Percentiles rank a stretch among this genome's conserved stretches.
These are phyloP conservation scores for Scolopax rusticola DNA, from an alignment of 2,797 vertebrate species.

Conservation along the genomic window DNA sequence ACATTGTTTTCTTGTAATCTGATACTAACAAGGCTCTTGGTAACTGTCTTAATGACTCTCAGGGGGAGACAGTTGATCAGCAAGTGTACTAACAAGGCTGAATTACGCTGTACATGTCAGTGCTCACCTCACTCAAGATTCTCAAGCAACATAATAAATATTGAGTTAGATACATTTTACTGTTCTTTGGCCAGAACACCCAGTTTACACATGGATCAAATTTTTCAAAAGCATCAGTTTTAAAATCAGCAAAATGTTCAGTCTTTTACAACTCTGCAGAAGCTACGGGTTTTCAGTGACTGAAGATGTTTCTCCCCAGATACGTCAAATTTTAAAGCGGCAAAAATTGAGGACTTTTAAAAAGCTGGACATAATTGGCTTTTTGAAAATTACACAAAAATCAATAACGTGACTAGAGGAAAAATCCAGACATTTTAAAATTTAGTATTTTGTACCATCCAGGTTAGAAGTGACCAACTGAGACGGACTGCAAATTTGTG, in stretches of 20 bases:
- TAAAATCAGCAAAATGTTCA: not conserved
- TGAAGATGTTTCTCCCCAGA: not conserved
- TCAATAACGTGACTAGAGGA: not conserved
- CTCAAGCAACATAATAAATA: not conserved
- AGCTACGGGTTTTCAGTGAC: not conserved
- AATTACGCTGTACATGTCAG: not conserved
- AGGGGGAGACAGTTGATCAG: not conserved
- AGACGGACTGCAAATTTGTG: not conserved
- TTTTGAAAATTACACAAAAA: not conserved
- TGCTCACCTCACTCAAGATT: not conserved
- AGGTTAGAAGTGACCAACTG: not conserved
- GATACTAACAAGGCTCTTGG: not conserved
- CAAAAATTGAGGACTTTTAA: not conserved
- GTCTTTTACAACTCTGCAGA: accelerated
- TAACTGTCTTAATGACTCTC: not conserved
- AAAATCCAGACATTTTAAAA: not conserved
- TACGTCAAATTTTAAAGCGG: not conserved
- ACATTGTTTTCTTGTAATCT: not conserved
- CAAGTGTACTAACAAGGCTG: not conserved
- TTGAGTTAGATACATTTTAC: accelerated
- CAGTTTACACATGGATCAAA: accelerated
- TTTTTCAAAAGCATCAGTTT: not conserved
- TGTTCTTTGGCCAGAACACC: not conserved
- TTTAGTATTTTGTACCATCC: not conserved
- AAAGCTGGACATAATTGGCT: not conserved